Percentiles rank a stretch among this genome's conserved stretches.
These are phyloP conservation scores for Drosophila subobscura DNA, from an alignment of 1,140 invertebrate genomes.

Conservation along the genomic window DNA sequence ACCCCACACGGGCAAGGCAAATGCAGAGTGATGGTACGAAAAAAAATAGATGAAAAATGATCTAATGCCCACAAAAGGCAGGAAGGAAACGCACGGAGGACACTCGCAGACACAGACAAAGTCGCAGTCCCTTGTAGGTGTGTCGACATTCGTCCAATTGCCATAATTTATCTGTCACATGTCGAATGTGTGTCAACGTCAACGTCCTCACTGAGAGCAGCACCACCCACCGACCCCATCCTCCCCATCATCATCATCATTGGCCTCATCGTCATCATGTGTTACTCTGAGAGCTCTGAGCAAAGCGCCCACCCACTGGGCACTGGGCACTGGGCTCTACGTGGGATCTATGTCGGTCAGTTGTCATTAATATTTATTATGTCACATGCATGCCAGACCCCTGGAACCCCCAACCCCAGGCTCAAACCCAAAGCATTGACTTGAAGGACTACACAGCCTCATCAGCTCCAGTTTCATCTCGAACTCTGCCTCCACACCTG, in stretches of 20 bases:
- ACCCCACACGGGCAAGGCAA: slow-evolving; percentile 8
- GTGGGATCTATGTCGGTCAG: slow-evolving; percentile 55
- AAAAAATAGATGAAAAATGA: slow-evolving; percentile 73
- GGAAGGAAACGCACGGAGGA: slow-evolving; percentile 1
- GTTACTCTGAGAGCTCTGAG: slow-evolving; percentile 2
- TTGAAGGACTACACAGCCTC: slow-evolving; percentile 14
- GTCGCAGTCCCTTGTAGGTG: slow-evolving; percentile 49
- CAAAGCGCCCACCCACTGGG: slow-evolving; percentile 44
- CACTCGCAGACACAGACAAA: slow-evolving; percentile 5
- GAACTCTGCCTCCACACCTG: slow-evolving; percentile 1
- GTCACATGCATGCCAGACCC: slow-evolving; percentile 60
- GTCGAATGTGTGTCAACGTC: slow-evolving; percentile 79
- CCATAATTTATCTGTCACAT: slow-evolving; percentile 82
- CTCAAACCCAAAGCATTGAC: slow-evolving; percentile 16
- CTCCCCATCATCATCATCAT: slow-evolving; percentile 13
- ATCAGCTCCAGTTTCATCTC: slow-evolving; percentile 17
- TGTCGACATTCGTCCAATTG: slow-evolving; percentile 66
- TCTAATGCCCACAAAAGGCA: slow-evolving; percentile 52
- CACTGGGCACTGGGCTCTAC: slow-evolving; percentile 26
- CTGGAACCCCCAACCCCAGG: too few relatives aligned
- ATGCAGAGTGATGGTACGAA: slow-evolving; percentile 3
- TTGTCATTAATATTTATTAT: slow-evolving; percentile 81
- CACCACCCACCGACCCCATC: slow-evolving; percentile 6
- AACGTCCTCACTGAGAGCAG: slow-evolving; percentile 21
- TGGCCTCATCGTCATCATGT: slow-evolving; percentile 33